Conservation (phyloP, 2,113 vertebrate species). For the Bothrops jararaca region DNA sequence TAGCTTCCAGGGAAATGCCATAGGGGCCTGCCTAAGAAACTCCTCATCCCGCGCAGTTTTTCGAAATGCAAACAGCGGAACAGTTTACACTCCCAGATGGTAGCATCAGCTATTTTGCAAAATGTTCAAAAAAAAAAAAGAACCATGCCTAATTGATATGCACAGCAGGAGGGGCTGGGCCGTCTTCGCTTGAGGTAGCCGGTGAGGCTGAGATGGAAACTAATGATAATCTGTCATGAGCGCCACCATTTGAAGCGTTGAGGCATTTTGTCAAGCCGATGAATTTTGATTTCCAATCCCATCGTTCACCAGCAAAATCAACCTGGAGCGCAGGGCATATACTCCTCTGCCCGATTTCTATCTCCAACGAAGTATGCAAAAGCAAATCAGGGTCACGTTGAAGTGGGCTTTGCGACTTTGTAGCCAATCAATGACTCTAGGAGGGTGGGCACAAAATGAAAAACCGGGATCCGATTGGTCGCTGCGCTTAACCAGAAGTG, state of each 20-base stretch:
- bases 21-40: neutral
- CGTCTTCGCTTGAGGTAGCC: neutral
- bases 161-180: neutral
- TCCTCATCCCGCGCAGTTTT: neutral
- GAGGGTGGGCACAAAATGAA: neutral
- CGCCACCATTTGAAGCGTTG: neutral
- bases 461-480: neutral
- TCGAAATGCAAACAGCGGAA: neutral
- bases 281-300: neutral
- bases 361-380: neutral
- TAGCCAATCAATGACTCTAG: neutral
- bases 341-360: accelerated
- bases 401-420: too few species aligned
- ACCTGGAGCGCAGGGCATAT: neutral
- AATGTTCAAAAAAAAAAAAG: neutral
- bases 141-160: neutral
- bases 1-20: neutral
- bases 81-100: neutral
- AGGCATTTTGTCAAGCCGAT: neutral
- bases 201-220: neutral
- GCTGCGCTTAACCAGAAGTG: neutral
- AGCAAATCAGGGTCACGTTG: neutral
- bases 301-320: neutral
- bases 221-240: neutral
- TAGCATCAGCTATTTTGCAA: neutral